A percentile compares a stretch with the other conserved stretches of the same genome.
Evolutionary conservation across 92 coral and sea anemone genomes (phyloP).

Genomic region (Bergia puertoricense): DNA sequence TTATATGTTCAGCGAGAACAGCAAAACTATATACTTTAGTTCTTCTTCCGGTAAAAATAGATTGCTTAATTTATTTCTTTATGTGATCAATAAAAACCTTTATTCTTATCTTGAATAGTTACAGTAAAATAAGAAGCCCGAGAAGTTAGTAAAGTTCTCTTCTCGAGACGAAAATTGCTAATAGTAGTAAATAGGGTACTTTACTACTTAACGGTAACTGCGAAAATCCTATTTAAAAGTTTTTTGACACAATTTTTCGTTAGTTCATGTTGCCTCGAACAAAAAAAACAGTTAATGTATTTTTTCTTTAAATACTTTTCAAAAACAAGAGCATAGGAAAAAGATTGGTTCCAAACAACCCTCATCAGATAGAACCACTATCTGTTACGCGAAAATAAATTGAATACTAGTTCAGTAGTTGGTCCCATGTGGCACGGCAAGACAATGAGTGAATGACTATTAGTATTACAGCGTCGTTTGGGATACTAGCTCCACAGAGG

Average conservation of each 20-base stretch:
- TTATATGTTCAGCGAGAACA: neutral
- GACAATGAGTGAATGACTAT: neutral
- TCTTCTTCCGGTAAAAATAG: neutral
- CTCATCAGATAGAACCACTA: neutral
- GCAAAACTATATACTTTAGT: neutral
- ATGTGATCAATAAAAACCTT: neutral
- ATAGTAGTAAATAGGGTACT: neutral
- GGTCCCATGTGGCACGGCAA: neutral
- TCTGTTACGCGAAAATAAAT: conserved; percentile 11
- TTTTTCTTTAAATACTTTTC: too few species aligned
- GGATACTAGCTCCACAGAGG: neutral
- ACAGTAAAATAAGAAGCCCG: neutral
- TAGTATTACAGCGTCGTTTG: neutral
- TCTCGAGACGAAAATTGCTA: neutral
- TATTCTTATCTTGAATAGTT: neutral
- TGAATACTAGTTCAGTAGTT: conserved; percentile 20
- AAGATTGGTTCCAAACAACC: neutral
- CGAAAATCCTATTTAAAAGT: neutral
- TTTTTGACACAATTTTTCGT: too few species aligned
- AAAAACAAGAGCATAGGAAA: neutral
- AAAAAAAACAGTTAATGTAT: neutral
- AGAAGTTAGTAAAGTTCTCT: neutral
- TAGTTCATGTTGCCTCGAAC: neutral
- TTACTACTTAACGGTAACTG: neutral
- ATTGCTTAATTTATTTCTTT: neutral